These are phyloP conservation scores for Lasioglossum lativentre DNA, from an alignment of 2,888 invertebrate species.

Conservation along the genomic window DNA sequence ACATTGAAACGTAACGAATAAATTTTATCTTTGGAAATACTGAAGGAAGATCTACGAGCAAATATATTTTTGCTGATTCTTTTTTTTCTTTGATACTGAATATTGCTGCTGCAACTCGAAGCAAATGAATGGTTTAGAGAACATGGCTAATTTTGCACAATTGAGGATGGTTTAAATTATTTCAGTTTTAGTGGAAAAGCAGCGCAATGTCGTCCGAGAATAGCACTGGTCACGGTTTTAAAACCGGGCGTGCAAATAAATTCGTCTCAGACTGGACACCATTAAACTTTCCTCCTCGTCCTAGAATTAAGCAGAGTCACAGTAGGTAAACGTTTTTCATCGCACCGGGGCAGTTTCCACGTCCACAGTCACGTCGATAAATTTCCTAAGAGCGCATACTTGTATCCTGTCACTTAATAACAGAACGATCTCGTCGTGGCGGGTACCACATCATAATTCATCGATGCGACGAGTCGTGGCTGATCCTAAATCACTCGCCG, in stretches of 20 bases:
- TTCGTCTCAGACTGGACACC: neutral
- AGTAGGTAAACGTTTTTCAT: neutral
- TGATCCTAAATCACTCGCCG: conserved; percentile 48
- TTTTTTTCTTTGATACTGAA: neutral
- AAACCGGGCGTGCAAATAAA: neutral
- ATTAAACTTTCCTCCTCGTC: neutral
- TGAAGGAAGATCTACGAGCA: no score
- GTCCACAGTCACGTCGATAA: conserved; percentile 20
- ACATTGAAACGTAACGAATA: neutral
- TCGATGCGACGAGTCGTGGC: conserved; percentile 30
- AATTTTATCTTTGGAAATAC: neutral
- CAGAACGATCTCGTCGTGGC: conserved; percentile 7
- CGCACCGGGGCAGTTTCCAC: conserved; percentile 13
- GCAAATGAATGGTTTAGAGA: neutral
- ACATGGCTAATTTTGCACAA: no score
- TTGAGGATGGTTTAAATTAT: neutral
- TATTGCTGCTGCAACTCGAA: neutral
- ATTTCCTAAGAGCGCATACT: conserved; percentile 43
- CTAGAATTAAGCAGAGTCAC: neutral
- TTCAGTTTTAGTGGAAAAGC: neutral
- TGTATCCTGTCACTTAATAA: conserved; percentile 46
- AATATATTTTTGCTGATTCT: no score
- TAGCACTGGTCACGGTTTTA: neutral
- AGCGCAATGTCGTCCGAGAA: neutral
- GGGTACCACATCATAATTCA: conserved; percentile 42